These are phyloP conservation scores for Aphelinus certus DNA, from an alignment of 1,140 invertebrate species.

Conservation along the genomic window DNA sequence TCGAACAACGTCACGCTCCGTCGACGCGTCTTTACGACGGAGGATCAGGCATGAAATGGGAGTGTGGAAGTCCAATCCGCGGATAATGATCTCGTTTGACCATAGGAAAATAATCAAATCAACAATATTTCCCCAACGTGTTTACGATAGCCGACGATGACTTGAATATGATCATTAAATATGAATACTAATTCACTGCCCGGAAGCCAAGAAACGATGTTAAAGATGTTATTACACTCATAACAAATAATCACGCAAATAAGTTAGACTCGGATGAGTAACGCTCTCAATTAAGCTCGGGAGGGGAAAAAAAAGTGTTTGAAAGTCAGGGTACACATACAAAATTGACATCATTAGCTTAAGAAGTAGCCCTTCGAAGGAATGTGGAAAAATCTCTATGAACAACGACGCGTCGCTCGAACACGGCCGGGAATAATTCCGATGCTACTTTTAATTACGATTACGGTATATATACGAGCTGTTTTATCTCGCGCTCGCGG, in stretches of 20 bases:
- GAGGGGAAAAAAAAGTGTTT: conserved; percentile 4
- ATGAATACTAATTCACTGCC: conserved; percentile 3
- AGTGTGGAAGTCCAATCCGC: too few species aligned
- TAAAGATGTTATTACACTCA: background rate
- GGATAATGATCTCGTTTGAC: too few species aligned
- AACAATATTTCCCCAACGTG: background rate
- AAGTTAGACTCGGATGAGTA: too few species aligned
- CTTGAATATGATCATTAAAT: background rate
- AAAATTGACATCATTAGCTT: too few species aligned
- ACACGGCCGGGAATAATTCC: too few species aligned
- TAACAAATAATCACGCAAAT: background rate
- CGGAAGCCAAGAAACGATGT: background rate
- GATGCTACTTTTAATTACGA: conserved; percentile 15
- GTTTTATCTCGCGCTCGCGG: conserved; percentile 1
- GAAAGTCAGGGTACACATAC: too few species aligned
- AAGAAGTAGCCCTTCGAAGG: background rate
- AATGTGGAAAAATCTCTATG: too few species aligned
- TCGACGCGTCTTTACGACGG: too few species aligned
- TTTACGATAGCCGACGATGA: background rate
- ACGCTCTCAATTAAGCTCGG: background rate
- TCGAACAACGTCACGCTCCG: too few species aligned
- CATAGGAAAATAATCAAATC: too few species aligned
- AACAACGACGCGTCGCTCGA: too few species aligned
- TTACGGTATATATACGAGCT: background rate
- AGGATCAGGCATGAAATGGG: too few species aligned